Conservation (phyloP, 2,797 vertebrate genomes). For the Anabacerthia variegaticeps region DNA sequence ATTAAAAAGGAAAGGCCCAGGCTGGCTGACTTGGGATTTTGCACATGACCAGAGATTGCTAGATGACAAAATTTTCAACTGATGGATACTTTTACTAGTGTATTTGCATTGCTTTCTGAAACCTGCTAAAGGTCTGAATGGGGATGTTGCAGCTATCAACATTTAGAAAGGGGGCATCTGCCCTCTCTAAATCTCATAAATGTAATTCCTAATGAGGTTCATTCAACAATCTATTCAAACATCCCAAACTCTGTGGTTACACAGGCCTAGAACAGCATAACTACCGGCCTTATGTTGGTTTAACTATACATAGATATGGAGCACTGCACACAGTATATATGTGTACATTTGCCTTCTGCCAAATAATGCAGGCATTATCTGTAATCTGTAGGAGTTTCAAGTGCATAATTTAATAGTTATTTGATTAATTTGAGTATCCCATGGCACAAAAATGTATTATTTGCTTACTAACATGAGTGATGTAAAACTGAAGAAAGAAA, state of each 20-base stretch:
- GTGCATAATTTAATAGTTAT: background rate
- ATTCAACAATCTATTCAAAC: background rate
- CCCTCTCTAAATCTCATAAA: background rate
- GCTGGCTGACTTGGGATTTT: background rate
- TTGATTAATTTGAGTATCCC: background rate
- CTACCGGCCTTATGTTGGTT: background rate
- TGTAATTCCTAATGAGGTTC: background rate
- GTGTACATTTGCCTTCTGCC: background rate
- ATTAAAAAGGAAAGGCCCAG: background rate
- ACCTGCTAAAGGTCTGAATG: background rate
- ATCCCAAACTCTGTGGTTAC: background rate
- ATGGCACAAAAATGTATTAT: background rate
- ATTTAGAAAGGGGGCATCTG: background rate
- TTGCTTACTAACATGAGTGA: background rate
- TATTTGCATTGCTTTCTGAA: background rate
- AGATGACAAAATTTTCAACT: background rate
- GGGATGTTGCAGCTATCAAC: background rate
- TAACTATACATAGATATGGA: background rate
- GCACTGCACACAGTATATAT: fast-evolving
- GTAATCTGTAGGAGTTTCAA: background rate
- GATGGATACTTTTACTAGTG: background rate
- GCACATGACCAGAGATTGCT: background rate
- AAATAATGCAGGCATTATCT: background rate
- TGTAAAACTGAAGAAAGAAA: background rate
- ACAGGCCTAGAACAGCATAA: background rate